A percentile compares a stretch with the other conserved stretches of the same genome.
phyloP scores from a whole-genome alignment of 1,140 invertebrate genomes.

The Drosophila nasuta region DNA sequence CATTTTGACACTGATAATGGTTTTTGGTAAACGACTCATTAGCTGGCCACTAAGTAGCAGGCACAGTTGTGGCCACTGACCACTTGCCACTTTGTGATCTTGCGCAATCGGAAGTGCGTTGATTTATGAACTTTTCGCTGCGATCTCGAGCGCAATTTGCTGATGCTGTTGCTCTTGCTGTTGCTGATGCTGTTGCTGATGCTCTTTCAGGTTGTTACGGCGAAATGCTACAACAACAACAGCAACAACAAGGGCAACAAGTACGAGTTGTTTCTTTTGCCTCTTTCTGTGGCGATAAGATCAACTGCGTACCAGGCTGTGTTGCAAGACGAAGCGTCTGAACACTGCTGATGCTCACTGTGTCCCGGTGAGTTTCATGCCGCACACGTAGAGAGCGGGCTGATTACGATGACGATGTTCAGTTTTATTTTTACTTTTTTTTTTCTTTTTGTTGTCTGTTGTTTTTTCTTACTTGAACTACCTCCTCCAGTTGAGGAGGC shows the following conservation, averaged over 20 bases:
- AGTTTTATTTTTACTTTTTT: conserved; percentile 19
- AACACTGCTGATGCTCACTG: conserved; percentile 6
- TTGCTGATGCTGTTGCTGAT: conserved; percentile 10
- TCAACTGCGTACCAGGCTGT: conserved; percentile 54
- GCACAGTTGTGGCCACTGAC: conserved; percentile 20
- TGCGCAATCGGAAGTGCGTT: conserved; percentile 69
- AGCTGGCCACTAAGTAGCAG: conserved; percentile 59
- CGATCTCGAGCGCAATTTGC: conserved; percentile 48
- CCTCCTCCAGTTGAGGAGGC: conserved; percentile 12
- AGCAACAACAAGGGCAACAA: conserved; percentile 46
- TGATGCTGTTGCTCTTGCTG: conserved; percentile 14
- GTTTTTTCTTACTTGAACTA: conserved; percentile 7
- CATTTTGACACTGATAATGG: conserved; percentile 78
- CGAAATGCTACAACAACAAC: conserved; percentile 22
- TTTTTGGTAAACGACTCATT: conserved; percentile 78
- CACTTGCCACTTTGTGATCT: conserved; percentile 16
- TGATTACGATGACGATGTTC: conserved; percentile 79
- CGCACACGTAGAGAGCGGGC: conserved; percentile 66
- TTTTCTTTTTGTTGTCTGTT: conserved; percentile 8
- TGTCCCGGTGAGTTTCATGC: conserved; percentile 45
- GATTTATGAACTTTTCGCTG: conserved; percentile 67
- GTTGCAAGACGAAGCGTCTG: conserved; percentile 47
- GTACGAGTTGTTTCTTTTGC: conserved; percentile 33
- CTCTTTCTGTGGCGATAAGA: conserved; percentile 53
- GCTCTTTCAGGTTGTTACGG: conserved; percentile 23